Percentiles rank a stretch among this genome's conserved stretches.
Conservation (phyloP, 2,888 invertebrate species). For the Ectobius pallidus region DNA sequence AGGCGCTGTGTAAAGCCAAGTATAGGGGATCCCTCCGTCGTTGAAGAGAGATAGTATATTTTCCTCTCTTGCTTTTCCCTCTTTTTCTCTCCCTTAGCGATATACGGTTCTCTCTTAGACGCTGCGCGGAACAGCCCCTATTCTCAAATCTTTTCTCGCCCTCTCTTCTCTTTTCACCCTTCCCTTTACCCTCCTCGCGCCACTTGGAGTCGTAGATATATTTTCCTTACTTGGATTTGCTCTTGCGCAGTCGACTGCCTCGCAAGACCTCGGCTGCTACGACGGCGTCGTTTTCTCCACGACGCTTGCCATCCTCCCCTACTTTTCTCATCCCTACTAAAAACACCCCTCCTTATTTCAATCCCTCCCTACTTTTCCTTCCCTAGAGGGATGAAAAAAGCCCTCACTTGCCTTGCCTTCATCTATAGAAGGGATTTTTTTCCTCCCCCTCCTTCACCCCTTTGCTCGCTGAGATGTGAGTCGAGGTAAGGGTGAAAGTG, state of each 20-base stretch:
- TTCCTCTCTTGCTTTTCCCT: conserved; percentile 24
- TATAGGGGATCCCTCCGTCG: neutral
- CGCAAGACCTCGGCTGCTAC: conserved; percentile 31
- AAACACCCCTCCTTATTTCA: conserved; percentile 14
- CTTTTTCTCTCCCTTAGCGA: conserved; percentile 12
- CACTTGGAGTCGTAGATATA: conserved; percentile 15
- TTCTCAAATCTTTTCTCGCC: conserved; percentile 35
- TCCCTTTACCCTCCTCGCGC: conserved; percentile 12
- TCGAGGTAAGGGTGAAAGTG: conserved; percentile 22
- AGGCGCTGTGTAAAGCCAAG: neutral
- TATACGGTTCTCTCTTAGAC: conserved; percentile 30
- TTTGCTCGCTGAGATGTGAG: conserved; percentile 18
- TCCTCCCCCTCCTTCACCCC: conserved; percentile 29
- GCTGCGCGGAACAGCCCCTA: conserved; percentile 33
- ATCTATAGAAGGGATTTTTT: conserved; percentile 34
- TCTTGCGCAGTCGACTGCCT: conserved; percentile 17
- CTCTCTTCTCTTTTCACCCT: conserved; percentile 17
- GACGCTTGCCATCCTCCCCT: conserved; percentile 36
- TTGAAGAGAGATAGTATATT: conserved; percentile 11
- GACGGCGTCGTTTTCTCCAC: conserved; percentile 40
- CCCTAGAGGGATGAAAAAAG: conserved; percentile 39
- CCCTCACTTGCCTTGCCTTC: conserved; percentile 38
- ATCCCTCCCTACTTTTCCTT: conserved; percentile 37
- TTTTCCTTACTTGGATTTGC: conserved; percentile 35
- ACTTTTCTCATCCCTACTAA: neutral